These are phyloP conservation scores for Gambusia holbrooki DNA, from an alignment of 2,113 vertebrate genomes.

Conservation along the genomic window DNA sequence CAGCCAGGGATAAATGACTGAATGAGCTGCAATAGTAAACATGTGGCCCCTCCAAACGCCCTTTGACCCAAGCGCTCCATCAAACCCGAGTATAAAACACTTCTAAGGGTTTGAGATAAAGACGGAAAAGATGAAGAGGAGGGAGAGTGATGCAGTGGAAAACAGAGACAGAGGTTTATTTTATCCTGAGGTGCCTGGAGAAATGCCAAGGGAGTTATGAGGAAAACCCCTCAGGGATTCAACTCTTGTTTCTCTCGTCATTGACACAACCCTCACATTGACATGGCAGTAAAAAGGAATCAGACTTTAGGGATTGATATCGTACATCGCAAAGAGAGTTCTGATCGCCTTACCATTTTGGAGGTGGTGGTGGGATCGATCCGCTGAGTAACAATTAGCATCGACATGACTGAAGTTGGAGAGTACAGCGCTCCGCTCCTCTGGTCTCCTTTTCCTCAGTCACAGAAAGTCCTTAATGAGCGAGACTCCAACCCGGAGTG, in stretches of 20 bases:
- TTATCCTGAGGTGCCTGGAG: slow-evolving; percentile 34
- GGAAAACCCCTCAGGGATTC: slow-evolving; percentile 11
- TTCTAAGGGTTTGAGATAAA: slow-evolving; percentile 13
- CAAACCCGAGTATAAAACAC: slow-evolving; percentile 29
- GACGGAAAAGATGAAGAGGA: slow-evolving; percentile 4
- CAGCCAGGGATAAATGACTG: slow-evolving; percentile 6
- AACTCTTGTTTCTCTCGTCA: slow-evolving; percentile 10
- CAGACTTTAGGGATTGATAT: background rate
- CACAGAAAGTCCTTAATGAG: slow-evolving; percentile 44
- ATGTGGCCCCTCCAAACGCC: slow-evolving; percentile 13
- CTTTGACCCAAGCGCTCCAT: slow-evolving; percentile 1
- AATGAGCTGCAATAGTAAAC: background rate
- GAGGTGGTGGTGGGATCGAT: slow-evolving; percentile 64
- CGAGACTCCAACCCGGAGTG: slow-evolving; percentile 43
- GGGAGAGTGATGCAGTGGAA: slow-evolving; percentile 22
- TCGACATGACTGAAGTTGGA: slow-evolving; percentile 59
- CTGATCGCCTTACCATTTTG: slow-evolving; percentile 72
- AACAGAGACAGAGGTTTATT: slow-evolving; percentile 30
- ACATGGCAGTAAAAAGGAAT: background rate
- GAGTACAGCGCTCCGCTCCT: slow-evolving; percentile 6
- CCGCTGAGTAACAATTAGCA: slow-evolving; percentile 77
- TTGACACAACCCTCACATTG: slow-evolving; percentile 2
- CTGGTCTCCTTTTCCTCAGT: slow-evolving; percentile 14
- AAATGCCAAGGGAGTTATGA: slow-evolving; percentile 42
- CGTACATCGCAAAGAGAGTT: too few relatives aligned